These are phyloP conservation scores for Mionectes macconnelli DNA, from an alignment of 2,113 vertebrate genomes.

Conservation along the genomic window DNA sequence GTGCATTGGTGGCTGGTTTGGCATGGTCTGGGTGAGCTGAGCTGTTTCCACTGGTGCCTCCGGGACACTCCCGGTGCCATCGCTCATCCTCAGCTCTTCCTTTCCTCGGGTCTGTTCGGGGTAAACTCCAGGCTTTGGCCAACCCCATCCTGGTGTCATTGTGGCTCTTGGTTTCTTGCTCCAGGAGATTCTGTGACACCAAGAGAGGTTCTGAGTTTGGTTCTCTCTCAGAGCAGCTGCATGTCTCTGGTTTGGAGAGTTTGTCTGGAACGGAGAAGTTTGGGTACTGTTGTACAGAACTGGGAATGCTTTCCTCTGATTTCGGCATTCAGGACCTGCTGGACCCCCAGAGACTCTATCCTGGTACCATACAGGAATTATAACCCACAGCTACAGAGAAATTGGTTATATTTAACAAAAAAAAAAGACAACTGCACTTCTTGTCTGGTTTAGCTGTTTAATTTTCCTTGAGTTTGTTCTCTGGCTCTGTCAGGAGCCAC, in stretches of 20 bases:
- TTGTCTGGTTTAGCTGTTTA: neutral
- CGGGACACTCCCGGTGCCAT: neutral
- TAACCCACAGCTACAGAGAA: neutral
- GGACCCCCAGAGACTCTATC: neutral
- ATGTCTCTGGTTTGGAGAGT: neutral
- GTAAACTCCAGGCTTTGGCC: neutral
- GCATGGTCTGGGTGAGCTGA: fast-evolving
- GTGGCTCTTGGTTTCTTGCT: neutral
- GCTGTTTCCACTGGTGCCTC: neutral
- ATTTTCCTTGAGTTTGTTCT: neutral
- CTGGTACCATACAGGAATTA: neutral
- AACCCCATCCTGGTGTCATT: neutral
- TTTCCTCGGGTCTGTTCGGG: neutral
- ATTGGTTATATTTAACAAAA: neutral
- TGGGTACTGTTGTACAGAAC: neutral
- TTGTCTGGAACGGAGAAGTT: neutral
- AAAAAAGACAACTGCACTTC: fast-evolving
- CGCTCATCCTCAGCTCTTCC: neutral
- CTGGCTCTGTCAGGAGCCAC: neutral
- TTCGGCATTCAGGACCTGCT: neutral
- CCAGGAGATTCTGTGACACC: neutral
- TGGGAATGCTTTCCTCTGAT: neutral
- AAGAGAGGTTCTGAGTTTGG: neutral
- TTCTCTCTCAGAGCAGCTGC: too few relatives aligned
- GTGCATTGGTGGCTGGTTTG: fast-evolving